Base-by-base conservation (phyloP, 2,113 vertebrate species). In the Columbina picui region DNA sequence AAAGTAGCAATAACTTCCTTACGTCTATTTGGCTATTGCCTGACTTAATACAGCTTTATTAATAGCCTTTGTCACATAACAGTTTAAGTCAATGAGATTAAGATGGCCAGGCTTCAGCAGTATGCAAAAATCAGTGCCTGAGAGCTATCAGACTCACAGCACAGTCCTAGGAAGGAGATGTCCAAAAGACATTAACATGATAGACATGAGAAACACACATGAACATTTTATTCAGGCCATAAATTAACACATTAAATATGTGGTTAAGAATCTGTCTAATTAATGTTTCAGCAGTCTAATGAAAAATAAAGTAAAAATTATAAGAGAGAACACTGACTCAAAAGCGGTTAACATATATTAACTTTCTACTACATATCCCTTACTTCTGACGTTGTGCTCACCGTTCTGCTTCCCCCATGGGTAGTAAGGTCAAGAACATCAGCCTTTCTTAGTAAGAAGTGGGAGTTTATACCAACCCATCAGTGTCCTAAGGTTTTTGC, bases 391-490 rank as follows among this genome's bases (percentile, higher is more conserved):
- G 7, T 34, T 85, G 15, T 55, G 11, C 17, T 86, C 12, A 32
- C 5, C 11, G 19, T 45, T 45, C 18, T 8, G 18, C 16, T 50
- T 63, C 32, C 2, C 15, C 7, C 47, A 1, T 38, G 30, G 2
- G 12, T 63, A 59, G 20, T 26, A 34, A 71, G 12, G 34, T 75
- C 8, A 55, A 79, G 10, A 79, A 2, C 7, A 80, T 36, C 34
- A 29, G 8, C 30, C 13, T n/a, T 18, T 71, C 11, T 56, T 19
- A 67, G 17, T 22, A 76, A 34, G 32, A 63, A 39, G 9, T 34
- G 2, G 2, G 2, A 6, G 4, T 2, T 20, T 71, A 23, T 4
- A 76, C 45, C 6, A 70, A 25, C 14, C 6, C 10, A 15, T 49
- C 50, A 36, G 2, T 9, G 7, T 61, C 25, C 65, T 59, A 19